These are phyloP conservation scores for Sericinus montela DNA, from an alignment of 2,888 invertebrate genomes.

Conservation along the genomic window DNA sequence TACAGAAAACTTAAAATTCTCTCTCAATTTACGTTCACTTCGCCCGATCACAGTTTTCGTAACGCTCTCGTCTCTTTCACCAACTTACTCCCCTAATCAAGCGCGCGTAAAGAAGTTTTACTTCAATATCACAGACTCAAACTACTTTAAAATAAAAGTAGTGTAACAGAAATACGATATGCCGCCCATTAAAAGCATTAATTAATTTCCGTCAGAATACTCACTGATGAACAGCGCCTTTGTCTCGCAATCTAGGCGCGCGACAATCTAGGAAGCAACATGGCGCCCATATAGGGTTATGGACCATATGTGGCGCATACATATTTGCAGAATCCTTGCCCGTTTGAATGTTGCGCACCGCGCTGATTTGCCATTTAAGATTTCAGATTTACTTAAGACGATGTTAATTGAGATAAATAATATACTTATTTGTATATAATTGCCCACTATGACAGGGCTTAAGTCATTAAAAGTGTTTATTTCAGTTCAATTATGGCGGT, in stretches of 20 bases:
- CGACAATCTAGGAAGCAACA: conserved; percentile 30
- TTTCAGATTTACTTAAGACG: neutral
- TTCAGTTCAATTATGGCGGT: neutral
- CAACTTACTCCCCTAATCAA: too few species aligned
- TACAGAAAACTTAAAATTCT: too few species aligned
- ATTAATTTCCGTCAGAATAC: conserved; percentile 12
- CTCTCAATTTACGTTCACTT: too few species aligned
- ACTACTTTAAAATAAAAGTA: too few species aligned
- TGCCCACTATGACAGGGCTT: neutral
- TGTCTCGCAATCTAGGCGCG: conserved; percentile 18
- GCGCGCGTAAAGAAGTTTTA: too few species aligned
- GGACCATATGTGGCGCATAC: conserved; percentile 21
- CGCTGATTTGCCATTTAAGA: conserved; percentile 17
- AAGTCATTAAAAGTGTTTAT: conserved; percentile 2
- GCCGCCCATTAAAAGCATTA: neutral
- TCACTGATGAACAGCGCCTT: conserved; percentile 11
- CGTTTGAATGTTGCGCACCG: conserved; percentile 1
- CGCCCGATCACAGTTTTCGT: too few species aligned
- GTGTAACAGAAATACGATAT: too few species aligned
- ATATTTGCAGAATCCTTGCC: conserved; percentile 20
- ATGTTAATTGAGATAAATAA: conserved; percentile 10
- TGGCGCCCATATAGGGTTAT: conserved; percentile 22
- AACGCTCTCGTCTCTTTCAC: too few species aligned
- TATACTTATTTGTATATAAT: conserved; percentile 7
- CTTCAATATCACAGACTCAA: too few species aligned